Evolutionary conservation across 2,113 vertebrate species (phyloP).

Genomic region (Pipa parva): DNA sequence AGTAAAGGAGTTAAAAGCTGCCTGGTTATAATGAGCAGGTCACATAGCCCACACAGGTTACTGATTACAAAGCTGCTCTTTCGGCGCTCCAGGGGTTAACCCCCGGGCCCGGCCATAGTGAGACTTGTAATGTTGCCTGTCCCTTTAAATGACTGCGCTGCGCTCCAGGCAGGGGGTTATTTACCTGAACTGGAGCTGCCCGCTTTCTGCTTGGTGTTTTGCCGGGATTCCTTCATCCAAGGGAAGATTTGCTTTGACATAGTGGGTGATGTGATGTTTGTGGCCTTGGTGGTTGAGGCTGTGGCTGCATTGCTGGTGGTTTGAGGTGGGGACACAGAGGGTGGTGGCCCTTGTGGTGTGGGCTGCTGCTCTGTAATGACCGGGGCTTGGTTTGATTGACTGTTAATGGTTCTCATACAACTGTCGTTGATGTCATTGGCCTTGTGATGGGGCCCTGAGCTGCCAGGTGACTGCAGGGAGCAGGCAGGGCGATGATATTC

Average conservation of each 20-base stretch:
- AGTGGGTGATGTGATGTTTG: slow-evolving; percentile 76
- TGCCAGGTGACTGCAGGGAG: slow-evolving; percentile 86
- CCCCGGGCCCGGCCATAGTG: background rate
- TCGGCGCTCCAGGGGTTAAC: background rate
- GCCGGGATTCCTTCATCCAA: slow-evolving; percentile 98
- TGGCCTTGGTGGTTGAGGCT: slow-evolving; percentile 66
- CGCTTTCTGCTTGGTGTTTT: slow-evolving; percentile 96
- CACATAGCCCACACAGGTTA: background rate
- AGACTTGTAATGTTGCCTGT: background rate
- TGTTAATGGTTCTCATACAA: slow-evolving; percentile 80
- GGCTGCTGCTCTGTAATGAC: slow-evolving; percentile 70
- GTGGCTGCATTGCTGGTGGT: slow-evolving; percentile 78
- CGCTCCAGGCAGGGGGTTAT: background rate
- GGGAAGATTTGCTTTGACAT: slow-evolving; percentile 93
- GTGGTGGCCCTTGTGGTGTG: slow-evolving; percentile 59
- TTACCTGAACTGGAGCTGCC: slow-evolving; percentile 96
- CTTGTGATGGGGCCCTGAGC: slow-evolving; percentile 79
- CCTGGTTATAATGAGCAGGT: no score
- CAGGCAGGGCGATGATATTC: slow-evolving; percentile 94
- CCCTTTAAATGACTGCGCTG: background rate
- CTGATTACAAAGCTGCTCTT: background rate
- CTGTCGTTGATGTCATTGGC: slow-evolving; percentile 82
- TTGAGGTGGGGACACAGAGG: slow-evolving; percentile 78
- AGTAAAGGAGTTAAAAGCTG: background rate
- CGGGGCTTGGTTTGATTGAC: slow-evolving; percentile 71